Conservation (phyloP, 2,888 invertebrate genomes). For the Exephanes ischioxanthus region DNA sequence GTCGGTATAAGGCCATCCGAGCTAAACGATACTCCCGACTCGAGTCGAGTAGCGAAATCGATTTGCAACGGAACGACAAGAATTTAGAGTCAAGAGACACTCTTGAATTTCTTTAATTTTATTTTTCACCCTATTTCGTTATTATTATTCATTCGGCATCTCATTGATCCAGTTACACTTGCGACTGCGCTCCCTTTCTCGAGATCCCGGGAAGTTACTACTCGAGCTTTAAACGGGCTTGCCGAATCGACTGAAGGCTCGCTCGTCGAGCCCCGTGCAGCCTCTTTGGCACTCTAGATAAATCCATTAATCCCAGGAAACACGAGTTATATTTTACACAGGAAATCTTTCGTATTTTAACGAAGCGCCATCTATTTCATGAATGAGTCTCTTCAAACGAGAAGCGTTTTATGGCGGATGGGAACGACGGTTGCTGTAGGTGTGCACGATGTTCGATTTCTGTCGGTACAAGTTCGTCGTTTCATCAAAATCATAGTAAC, state of each 20-base stretch:
- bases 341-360: background rate
- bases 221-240: slow-evolving; percentile 9
- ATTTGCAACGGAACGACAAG: slow-evolving; percentile 50
- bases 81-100: slow-evolving; percentile 15
- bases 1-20: slow-evolving; percentile 7
- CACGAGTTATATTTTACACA: slow-evolving; percentile 1
- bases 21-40: background rate
- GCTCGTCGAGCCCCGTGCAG: background rate
- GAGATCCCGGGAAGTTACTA: background rate
- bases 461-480: background rate
- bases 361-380: background rate
- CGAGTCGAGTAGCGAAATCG: slow-evolving; percentile 26
- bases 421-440: background rate
- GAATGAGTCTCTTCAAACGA: background rate
- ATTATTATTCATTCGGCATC: slow-evolving; percentile 31
- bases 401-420: background rate
- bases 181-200: background rate
- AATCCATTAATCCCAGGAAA: slow-evolving; percentile 1
- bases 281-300: background rate
- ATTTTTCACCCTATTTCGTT: background rate
- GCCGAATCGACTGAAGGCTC: slow-evolving; percentile 1
- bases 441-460: too few relatives aligned
- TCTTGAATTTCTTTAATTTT: slow-evolving; percentile 26
- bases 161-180: slow-evolving; percentile 34
- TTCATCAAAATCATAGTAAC: background rate